Conservation (phyloP, 35 echinoderm and acorn worm species). For the Stichopus chloronotus region DNA sequence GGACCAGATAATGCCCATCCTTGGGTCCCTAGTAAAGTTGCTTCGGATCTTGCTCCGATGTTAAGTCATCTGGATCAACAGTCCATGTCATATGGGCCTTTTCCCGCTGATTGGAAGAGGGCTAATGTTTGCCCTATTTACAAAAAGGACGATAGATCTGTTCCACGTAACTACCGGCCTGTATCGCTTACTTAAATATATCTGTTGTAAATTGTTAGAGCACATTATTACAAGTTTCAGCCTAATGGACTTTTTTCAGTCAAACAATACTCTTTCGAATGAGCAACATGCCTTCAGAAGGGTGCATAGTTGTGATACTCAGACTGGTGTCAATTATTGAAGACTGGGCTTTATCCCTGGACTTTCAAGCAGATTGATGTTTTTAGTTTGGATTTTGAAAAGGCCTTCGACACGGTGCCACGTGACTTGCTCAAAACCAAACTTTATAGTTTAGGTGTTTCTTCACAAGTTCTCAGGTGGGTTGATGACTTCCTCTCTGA, state of each 20-base stretch:
- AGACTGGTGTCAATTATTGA: no score
- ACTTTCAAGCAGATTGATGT: background rate
- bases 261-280: no score
- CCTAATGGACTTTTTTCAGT: background rate
- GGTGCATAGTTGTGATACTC: background rate
- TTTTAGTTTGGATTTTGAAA: no score
- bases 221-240: background rate
- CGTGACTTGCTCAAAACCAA: background rate
- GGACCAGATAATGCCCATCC: background rate
- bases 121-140: no score
- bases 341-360: background rate
- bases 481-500: no score
- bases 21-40: background rate
- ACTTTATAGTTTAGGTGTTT: no score
- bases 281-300: no score
- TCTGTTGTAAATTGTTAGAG: no score
- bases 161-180: background rate
- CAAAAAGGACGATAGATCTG: no score
- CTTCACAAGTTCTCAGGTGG: no score
- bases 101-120: background rate
- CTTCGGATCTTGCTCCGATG: constrained; percentile 2
- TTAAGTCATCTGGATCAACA: background rate
- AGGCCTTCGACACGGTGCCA: no score
- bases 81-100: background rate
- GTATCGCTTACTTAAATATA: background rate